Evolutionary conservation across 2,888 invertebrate species (phyloP), one percentile per base, ranked within the genome.

Genomic region (Marasmarcha lunaedactyla): DNA sequence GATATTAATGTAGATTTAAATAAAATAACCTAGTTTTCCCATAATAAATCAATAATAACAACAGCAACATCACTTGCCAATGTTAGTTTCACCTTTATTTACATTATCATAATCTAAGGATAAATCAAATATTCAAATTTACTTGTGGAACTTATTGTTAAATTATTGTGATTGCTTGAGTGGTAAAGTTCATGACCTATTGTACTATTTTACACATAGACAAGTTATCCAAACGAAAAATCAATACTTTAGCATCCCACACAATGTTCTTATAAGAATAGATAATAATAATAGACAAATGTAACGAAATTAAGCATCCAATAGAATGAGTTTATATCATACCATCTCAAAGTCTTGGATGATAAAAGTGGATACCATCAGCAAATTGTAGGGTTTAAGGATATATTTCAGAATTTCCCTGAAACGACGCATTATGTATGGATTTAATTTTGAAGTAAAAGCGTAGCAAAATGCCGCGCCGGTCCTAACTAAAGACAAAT

Each of bases 181-280:
- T 20, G 3, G 20, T 20, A 7, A 30, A 30, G 30, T 30, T 30
- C 30, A 30, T 30, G 30, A 30, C 30, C 30, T 30, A 30, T 11
- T 30, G 30, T 30, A 30, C 30, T 30, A 30, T 30, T 30, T 9
- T 3, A 30, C 4, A 11, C 11, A 30, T 46, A 46, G 47, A 49
- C 38, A 15, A n/a, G 30, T 30, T 11, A 10, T 30, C 3, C n/a
- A 2, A 3, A 42, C 41, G 54, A 71, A 77, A 79, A 81, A 81
- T 81, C 79, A 79, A 81, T 81, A 81, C 68, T 66, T 48, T 42
- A 46, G 57, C 60, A 59, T 58, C 53, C 52, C 9, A 57, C 51
- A 50, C 47, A 48, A 37, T 33, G 47, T 48, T 36, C 46, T 50
- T 51, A 49, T 39, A n/a, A 5, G 36, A 36, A 36, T 20, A 14